Conservation (phyloP, 30 jellyfish, hydroid and myxozoan genomes). For the Chrysaora quinquecirrha region DNA sequence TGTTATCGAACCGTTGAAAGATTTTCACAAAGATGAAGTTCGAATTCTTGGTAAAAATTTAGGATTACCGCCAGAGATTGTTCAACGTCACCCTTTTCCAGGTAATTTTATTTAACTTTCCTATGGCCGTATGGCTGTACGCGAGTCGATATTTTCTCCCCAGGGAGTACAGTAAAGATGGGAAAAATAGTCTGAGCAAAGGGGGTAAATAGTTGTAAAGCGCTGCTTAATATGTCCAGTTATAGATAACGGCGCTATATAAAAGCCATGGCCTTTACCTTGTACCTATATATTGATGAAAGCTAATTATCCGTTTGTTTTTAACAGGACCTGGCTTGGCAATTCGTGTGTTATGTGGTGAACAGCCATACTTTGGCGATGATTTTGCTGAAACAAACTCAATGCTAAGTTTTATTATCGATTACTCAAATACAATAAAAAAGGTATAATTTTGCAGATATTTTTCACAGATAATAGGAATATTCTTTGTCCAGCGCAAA, state of each 20-base stretch:
- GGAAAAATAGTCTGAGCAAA: no score
- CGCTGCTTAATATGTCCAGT: no score
- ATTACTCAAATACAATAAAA: slow-evolving; percentile 78
- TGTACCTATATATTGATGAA: no score
- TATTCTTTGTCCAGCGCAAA: no score
- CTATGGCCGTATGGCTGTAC: background rate
- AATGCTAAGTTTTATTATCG: slow-evolving; percentile 83
- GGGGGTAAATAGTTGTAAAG: no score
- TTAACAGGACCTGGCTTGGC: slow-evolving; percentile 97
- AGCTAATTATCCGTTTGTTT: no score
- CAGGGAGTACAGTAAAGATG: no score
- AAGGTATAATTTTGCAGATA: slow-evolving; percentile 56
- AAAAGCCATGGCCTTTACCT: no score
- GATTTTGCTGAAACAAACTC: slow-evolving; percentile 93
- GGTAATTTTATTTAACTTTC: slow-evolving; percentile 42
- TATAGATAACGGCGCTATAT: no score
- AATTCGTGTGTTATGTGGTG: slow-evolving; percentile 93
- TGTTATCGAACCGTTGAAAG: slow-evolving; percentile 97
- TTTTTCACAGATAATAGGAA: no score
- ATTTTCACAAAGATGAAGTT: slow-evolving; percentile 98
- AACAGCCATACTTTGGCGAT: slow-evolving; percentile 75
- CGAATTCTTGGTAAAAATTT: slow-evolving; percentile 82
- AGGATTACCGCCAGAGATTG: slow-evolving; percentile 84
- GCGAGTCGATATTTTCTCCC: no score
- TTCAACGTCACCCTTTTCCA: slow-evolving; percentile 98